phyloP scores from a whole-genome alignment of 2,113 vertebrate genomes.

The Cyphomyrus plagiostoma region DNA sequence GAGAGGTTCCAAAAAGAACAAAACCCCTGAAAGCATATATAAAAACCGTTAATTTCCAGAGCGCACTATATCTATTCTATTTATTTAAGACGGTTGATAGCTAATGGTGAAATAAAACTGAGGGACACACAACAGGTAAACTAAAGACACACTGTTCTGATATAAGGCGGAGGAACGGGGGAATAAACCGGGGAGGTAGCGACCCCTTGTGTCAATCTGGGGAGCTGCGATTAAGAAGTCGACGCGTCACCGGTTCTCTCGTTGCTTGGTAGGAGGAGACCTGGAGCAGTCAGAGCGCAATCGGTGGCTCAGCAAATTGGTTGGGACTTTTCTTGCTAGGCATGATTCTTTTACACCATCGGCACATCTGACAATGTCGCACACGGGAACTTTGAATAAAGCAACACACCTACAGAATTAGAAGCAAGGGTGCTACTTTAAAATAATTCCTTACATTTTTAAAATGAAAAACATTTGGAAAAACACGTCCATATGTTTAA shows the following conservation, averaged over 20 bases:
- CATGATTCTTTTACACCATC: conserved; percentile 43
- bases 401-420: background rate
- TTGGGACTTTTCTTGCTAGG: conserved; percentile 38
- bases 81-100: background rate
- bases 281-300: conserved; percentile 40
- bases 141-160: background rate
- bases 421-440: background rate
- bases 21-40: background rate
- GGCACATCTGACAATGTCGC: conserved; percentile 19
- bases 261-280: conserved; percentile 54
- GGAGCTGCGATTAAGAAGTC: conserved; percentile 25
- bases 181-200: conserved; percentile 9
- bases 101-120: background rate
- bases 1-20: background rate
- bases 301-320: conserved; percentile 39
- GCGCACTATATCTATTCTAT: background rate
- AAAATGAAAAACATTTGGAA: background rate
- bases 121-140: background rate
- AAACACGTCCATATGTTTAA: background rate
- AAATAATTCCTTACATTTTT: background rate
- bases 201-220: conserved; percentile 39
- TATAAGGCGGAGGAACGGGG: background rate
- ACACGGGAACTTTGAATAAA: conserved; percentile 20
- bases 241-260: conserved; percentile 36
- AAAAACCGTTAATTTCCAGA: background rate